Conservation (phyloP, 1,140 invertebrate species). For the Apis laboriosa region DNA sequence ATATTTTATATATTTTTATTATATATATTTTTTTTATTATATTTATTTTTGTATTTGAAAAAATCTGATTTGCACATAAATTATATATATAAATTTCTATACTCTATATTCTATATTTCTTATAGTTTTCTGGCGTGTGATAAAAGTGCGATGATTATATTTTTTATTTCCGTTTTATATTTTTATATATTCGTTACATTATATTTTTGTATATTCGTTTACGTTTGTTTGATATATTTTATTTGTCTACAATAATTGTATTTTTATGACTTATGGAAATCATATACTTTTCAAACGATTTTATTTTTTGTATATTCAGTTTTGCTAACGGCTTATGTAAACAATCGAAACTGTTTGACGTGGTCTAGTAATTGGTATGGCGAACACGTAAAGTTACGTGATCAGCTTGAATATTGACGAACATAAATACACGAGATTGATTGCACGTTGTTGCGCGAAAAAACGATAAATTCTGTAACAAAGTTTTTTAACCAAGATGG, state of each 20-base stretch:
- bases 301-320: background rate
- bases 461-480: background rate
- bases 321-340: background rate
- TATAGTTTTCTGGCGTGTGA: no score
- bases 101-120: no score
- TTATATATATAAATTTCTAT: no score
- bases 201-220: background rate
- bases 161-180: no score
- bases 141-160: no score
- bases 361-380: slow-evolving; percentile 13
- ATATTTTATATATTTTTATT: no score
- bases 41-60: no score
- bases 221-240: no score
- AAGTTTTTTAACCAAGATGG: background rate
- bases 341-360: slow-evolving; percentile 6
- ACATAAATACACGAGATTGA: slow-evolving; percentile 27
- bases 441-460: slow-evolving; percentile 1
- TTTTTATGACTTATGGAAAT: background rate
- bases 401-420: slow-evolving; percentile 35
- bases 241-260: background rate
- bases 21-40: no score
- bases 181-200: background rate
- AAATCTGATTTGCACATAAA: no score
- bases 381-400: slow-evolving; percentile 23
- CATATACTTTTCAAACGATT: background rate